These are phyloP conservation scores for Gallirallus australis DNA, from an alignment of 2,797 vertebrate genomes.

Conservation along the genomic window DNA sequence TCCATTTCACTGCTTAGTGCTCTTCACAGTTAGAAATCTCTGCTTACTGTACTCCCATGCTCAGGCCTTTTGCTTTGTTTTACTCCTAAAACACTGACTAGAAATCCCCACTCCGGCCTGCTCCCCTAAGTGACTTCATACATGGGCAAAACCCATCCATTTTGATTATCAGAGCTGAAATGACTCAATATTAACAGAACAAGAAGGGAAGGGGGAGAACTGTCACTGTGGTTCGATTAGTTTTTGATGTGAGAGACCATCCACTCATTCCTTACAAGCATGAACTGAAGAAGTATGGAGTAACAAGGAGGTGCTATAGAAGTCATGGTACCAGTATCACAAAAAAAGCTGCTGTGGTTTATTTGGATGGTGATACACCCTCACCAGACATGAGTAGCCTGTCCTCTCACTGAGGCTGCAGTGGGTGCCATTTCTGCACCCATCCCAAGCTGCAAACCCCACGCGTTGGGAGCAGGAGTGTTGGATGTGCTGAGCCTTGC, in stretches of 20 bases:
- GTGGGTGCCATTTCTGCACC: background rate
- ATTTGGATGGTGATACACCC: fast-evolving
- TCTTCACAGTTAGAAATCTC: background rate
- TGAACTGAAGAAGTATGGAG: background rate
- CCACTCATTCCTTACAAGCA: background rate
- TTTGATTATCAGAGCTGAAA: background rate
- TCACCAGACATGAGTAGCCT: fast-evolving
- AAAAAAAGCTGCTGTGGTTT: background rate
- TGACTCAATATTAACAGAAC: background rate
- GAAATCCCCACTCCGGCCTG: background rate
- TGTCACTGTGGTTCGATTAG: background rate
- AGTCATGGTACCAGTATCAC: background rate
- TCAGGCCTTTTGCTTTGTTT: background rate
- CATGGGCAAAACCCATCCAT: background rate
- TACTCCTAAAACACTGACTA: background rate
- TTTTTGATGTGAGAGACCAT: background rate
- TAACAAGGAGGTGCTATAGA: background rate
- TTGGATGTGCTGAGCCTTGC: background rate
- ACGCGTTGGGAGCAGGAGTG: background rate
- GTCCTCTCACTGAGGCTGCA: background rate
- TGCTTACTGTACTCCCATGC: background rate
- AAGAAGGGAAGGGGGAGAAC: background rate
- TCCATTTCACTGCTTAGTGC: background rate
- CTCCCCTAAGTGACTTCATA: background rate
- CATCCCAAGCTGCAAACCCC: background rate